Evolutionary conservation across 2,797 vertebrate species (phyloP), one percentile per base, ranked within the genome.

Genomic region (Dendrocincla tyrannina): DNA sequence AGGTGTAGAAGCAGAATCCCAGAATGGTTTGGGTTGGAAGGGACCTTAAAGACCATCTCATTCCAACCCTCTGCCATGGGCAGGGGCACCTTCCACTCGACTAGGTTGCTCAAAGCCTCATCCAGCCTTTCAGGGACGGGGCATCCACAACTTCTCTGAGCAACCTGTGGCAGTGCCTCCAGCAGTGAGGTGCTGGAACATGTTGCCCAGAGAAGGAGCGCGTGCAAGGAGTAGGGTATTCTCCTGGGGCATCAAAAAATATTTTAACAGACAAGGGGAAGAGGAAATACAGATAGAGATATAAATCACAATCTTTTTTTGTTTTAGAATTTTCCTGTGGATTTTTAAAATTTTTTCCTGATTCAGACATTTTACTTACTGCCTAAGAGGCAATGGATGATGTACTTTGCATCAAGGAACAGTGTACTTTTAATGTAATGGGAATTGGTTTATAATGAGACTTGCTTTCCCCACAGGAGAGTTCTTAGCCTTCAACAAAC

Each of bases 31-130:
- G 50, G 8, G 16, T 50, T 77, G n/a, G 28, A 50, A 18, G 53
- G 23, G 42, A 56, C 19, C 5, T 33, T 7, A 76, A n/a, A 63
- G 9, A 56, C 30, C 5, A 25, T 11, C 37, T 76, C 0, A 0
- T 89, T 63, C 9, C 49, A 49, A 0, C 23, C 8, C 28, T 3
- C 19, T 30, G 42, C 50, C 11, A 4, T 9, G 16, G 32, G 11
- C 32, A 49, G 49, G 42, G 37, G 1, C n/a, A 32, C 28, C 24
- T 64, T 58, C 25, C n/a, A 7, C 28, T 46, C 33, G 42, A 25
- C 8, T 42, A 24, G 50, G 24, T 50, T 0, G 0, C 37, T 69
- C 27, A 49, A 19, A 35, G 55, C 32, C 18, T 25, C 42, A 11
- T 50, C 17, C 49, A 76, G 2, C 20, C 28, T 56, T 30, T 23